Evolutionary conservation across 2,113 vertebrate species (phyloP).

Genomic region (Hypanus sabinus): DNA sequence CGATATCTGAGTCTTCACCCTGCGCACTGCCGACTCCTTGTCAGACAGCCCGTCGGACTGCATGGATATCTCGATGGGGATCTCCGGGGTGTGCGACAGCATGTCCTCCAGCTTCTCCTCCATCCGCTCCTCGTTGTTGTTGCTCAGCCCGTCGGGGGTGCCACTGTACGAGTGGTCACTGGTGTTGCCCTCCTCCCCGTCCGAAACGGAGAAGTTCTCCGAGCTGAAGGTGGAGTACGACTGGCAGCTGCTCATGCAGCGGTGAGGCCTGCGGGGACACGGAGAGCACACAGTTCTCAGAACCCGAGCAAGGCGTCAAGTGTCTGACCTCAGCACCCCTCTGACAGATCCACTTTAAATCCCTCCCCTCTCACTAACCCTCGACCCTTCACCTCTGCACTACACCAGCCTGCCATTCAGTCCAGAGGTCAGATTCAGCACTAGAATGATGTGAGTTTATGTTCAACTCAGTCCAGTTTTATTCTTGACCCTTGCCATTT

Average conservation of each 20-base stretch:
- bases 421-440: not conserved
- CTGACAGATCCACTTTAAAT: too few species aligned
- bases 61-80: constrained; percentile 93
- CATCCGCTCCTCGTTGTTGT: constrained; percentile 72
- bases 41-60: constrained; percentile 95
- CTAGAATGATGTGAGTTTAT: not conserved
- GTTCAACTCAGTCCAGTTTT: not conserved
- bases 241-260: constrained; percentile 91
- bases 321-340: too few species aligned
- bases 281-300: not conserved
- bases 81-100: constrained; percentile 86
- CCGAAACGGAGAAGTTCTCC: constrained; percentile 91
- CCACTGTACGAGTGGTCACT: constrained; percentile 87
- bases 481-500: not conserved
- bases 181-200: constrained; percentile 96
- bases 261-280: constrained; percentile 69
- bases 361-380: too few species aligned
- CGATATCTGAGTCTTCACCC: constrained; percentile 97
- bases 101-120: constrained; percentile 74
- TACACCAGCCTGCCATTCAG: not conserved
- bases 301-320: not conserved
- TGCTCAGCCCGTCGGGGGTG: constrained; percentile 72
- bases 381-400: not conserved
- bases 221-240: constrained; percentile 98
- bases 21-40: constrained; percentile 91